These are phyloP conservation scores for Lasioglossum pauxillum DNA, from an alignment of 2,888 invertebrate genomes.

Conservation along the genomic window DNA sequence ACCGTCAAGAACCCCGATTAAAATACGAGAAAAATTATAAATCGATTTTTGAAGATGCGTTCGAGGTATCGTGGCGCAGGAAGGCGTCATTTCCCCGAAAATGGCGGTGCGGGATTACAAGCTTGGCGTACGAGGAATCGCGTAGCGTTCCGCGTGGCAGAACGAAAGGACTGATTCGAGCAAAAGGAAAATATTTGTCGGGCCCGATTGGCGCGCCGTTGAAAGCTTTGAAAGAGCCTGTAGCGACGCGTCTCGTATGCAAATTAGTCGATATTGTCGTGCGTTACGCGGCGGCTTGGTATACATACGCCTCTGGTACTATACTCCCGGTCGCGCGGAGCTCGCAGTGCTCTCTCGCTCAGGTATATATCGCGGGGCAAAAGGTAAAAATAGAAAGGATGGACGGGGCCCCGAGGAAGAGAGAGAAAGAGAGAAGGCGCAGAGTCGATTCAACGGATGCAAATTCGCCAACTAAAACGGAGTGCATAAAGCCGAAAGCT, in stretches of 20 bases:
- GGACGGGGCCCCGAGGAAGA: slow-evolving; percentile 49
- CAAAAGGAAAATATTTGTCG: slow-evolving; percentile 23
- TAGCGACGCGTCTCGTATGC: slow-evolving; percentile 76
- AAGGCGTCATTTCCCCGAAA: neutral
- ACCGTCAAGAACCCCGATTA: too few species aligned
- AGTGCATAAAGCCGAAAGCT: slow-evolving; percentile 81
- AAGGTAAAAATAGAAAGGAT: slow-evolving; percentile 70
- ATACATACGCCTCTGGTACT: slow-evolving; percentile 45
- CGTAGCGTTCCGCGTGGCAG: neutral
- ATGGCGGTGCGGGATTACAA: neutral
- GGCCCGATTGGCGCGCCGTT: slow-evolving; percentile 43
- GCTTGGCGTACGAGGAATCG: neutral
- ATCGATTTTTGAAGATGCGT: neutral
- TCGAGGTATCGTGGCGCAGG: neutral
- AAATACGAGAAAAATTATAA: neutral
- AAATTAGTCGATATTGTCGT: slow-evolving; percentile 81
- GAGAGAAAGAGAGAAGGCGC: slow-evolving; percentile 65
- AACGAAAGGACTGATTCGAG: neutral
- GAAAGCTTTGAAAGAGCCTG: slow-evolving; percentile 66
- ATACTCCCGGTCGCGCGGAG: slow-evolving; percentile 1
- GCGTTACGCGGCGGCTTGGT: slow-evolving; percentile 73
- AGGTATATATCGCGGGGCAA: slow-evolving; percentile 70
- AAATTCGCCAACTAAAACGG: slow-evolving; percentile 80
- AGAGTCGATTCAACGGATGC: slow-evolving; percentile 79
- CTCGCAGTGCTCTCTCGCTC: slow-evolving; percentile 51